Percentiles rank a stretch among this genome's conserved stretches.
Conservation (phyloP, 1,140 invertebrate species). For the Drosophila lini region DNA sequence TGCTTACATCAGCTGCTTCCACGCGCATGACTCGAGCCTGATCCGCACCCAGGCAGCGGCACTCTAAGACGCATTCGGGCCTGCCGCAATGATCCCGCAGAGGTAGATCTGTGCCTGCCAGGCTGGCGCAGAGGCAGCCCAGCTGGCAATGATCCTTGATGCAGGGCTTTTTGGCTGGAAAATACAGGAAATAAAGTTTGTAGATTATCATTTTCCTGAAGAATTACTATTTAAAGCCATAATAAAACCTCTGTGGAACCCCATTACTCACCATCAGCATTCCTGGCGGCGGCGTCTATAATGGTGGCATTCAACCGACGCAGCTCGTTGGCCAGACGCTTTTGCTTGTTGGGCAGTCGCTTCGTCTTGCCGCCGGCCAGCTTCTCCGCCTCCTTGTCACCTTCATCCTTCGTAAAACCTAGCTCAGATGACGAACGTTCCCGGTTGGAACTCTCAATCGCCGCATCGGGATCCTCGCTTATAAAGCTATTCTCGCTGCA, state of each 20-base stretch:
- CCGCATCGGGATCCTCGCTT: constrained; percentile 58
- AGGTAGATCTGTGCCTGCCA: constrained; percentile 49
- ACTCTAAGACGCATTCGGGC: constrained; percentile 67
- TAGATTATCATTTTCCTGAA: not conserved
- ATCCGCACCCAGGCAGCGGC: constrained; percentile 58
- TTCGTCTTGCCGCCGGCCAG: constrained; percentile 18
- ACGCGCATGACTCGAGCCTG: constrained; percentile 67
- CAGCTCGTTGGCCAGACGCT: constrained; percentile 70
- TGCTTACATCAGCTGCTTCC: constrained; percentile 53
- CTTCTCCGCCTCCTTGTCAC: constrained; percentile 28
- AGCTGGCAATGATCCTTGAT: constrained; percentile 65
- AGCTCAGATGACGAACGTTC: not conserved
- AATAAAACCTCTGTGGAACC: too few species aligned
- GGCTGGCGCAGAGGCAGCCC: constrained; percentile 76
- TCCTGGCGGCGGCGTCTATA: constrained; percentile 72
- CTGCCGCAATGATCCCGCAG: constrained; percentile 69
- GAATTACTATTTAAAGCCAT: not conserved
- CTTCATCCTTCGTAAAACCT: constrained; percentile 33
- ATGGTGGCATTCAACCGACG: constrained; percentile 81
- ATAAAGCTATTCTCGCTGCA: constrained; percentile 81
- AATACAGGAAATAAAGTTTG: not conserved
- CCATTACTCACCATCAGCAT: constrained; percentile 52
- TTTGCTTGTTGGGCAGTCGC: constrained; percentile 56
- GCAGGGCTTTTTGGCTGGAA: constrained; percentile 66
- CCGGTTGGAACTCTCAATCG: not conserved